Base-by-base conservation (phyloP, 2,113 vertebrate genomes). In the Pyrgilauda ruficollis region DNA sequence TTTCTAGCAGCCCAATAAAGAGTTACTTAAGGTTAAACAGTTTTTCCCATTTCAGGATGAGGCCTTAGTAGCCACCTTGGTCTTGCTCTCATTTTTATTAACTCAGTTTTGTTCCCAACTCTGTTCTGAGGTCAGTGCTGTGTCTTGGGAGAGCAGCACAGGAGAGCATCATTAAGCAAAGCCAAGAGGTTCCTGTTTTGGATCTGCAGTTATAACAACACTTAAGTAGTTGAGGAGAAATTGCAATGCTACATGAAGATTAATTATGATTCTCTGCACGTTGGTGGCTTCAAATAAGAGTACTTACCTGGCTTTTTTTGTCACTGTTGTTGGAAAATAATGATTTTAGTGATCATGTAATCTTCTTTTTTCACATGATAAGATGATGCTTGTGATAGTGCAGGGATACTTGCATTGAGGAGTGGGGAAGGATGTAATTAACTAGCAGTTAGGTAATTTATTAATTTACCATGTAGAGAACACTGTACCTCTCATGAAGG, bases 371-470 rank as follows among this genome's bases (percentile, higher is more conserved):
- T 77, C 58, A 75, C n/a, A 64, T 0, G 3, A 41, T 85, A 33
- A 94, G 74, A 93, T 91, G 90, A 58, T 96, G 79, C 59, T 96
- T 95, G 22, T 94, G 59, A 58, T 73, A 87, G 87, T 69, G 63
- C 80, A 93, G 66, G 74, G 73, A 77, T 93, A 73, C 94, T 93
- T 94, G 58, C 56, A 21, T 72, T 91, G 70, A 91, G 78, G 63
- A 96, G 90, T 89, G 44, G 74, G 77, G 93, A 95, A 94, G 74
- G 83, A 95, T 95, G 70, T 89, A 96, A 96, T 97, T 97, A 97
- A 89, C 49, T 91, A 92, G 55, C 63, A 92, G 81, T 94, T 94
- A 84, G 63, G 49, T 93, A 94, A 90, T 96, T 95, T 94, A 77
- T 95, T 96, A 96, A 97, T 97, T 95, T 97, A 85, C 80, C 50